Evolutionary conservation across 2,888 invertebrate species (phyloP).

Genomic region (Ichneumon xanthorius): DNA sequence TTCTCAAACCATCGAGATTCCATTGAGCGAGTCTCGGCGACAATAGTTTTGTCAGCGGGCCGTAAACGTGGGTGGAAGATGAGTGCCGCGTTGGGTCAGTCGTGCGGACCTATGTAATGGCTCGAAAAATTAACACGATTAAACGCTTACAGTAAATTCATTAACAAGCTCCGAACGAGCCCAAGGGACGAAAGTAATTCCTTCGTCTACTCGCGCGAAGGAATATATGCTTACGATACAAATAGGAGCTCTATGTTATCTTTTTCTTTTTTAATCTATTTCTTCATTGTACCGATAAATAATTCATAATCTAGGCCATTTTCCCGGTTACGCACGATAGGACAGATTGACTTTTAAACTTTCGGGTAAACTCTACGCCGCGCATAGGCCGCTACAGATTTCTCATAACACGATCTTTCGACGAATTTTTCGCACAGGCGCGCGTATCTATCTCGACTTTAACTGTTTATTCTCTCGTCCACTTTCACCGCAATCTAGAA

Average conservation of each 20-base stretch:
- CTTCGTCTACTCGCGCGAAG: slow-evolving; percentile 29
- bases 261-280: slow-evolving; percentile 28
- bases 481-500: slow-evolving; percentile 28
- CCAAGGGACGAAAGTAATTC: slow-evolving; percentile 30
- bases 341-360: slow-evolving; percentile 46
- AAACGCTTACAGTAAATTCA: slow-evolving; percentile 27
- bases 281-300: slow-evolving; percentile 49
- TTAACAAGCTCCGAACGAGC: slow-evolving; percentile 54
- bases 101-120: slow-evolving; percentile 82
- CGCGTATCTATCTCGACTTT: slow-evolving; percentile 13
- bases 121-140: slow-evolving; percentile 60
- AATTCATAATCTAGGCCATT: slow-evolving; percentile 61
- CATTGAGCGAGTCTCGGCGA: slow-evolving; percentile 27
- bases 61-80: slow-evolving; percentile 62
- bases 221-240: slow-evolving; percentile 57
- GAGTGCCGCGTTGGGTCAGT: slow-evolving; percentile 83
- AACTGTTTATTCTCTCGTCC: background rate
- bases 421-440: background rate
- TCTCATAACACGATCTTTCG: slow-evolving; percentile 6
- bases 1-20: slow-evolving; percentile 44
- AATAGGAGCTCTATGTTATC: slow-evolving; percentile 48
- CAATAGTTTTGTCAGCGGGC: slow-evolving; percentile 1
- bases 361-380: slow-evolving; percentile 43
- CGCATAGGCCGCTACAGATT: slow-evolving; percentile 51
- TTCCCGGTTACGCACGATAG: slow-evolving; percentile 28